These are phyloP conservation scores for Tetramorium alpestre DNA, from an alignment of 1,140 invertebrate genomes.

Conservation along the genomic window DNA sequence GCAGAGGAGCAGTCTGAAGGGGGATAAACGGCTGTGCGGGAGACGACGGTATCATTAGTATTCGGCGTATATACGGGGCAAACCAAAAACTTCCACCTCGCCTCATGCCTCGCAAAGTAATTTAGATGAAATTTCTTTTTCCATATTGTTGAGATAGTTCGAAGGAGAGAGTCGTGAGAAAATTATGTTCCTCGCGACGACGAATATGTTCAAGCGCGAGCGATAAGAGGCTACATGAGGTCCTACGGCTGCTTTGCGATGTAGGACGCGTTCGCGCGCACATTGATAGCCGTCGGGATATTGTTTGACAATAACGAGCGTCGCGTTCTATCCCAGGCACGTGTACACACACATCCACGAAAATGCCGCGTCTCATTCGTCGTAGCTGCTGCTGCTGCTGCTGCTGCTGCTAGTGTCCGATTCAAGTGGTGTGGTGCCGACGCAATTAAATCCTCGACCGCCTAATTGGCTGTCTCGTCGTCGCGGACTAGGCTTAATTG, in stretches of 20 bases:
- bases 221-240: neutral
- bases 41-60: slow-evolving; percentile 6
- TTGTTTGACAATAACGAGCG: slow-evolving; percentile 21
- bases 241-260: neutral
- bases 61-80: neutral
- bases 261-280: neutral
- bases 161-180: neutral
- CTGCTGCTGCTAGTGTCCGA: slow-evolving; percentile 10
- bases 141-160: no score
- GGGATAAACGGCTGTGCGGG: slow-evolving; percentile 21
- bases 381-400: neutral
- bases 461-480: slow-evolving; percentile 78
- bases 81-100: neutral
- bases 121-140: neutral
- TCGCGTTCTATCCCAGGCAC: neutral
- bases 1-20: slow-evolving; percentile 50
- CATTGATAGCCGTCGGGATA: neutral
- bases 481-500: slow-evolving; percentile 75
- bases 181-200: neutral
- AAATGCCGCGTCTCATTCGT: neutral
- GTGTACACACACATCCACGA: neutral
- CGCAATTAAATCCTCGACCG: slow-evolving; percentile 80
- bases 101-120: neutral
- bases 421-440: slow-evolving; percentile 52
- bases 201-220: no score